Evolutionary conservation across 2,113 vertebrate species (phyloP).

Genomic region (Phrynosoma blainvillii): DNA sequence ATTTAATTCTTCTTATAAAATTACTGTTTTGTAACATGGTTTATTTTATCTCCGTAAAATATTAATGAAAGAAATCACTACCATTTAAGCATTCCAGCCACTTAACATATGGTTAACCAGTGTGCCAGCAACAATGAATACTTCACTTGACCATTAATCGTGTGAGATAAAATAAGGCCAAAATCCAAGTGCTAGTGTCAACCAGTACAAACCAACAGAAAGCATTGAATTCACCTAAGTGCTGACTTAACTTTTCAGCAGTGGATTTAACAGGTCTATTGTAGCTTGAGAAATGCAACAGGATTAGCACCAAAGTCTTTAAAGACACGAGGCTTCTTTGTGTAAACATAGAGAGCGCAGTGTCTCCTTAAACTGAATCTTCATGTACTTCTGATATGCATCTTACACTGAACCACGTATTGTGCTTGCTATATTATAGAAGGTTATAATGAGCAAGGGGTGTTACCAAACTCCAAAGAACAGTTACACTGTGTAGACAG

Average conservation of each 20-base stretch:
- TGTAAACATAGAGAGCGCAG: not conserved
- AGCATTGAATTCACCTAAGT: too few species aligned
- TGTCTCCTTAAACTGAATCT: not conserved
- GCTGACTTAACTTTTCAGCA: too few species aligned
- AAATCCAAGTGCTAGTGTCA: too few species aligned
- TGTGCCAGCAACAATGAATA: not conserved
- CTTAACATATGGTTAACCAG: not conserved
- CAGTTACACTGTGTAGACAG: not conserved
- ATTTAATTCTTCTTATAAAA: not conserved
- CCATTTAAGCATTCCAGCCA: not conserved
- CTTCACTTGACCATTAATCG: not conserved
- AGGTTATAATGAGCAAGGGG: not conserved
- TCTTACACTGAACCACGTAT: not conserved
- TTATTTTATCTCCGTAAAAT: not conserved
- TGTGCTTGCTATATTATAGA: not conserved
- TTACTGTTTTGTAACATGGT: not conserved
- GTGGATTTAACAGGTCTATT: too few species aligned
- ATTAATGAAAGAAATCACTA: not conserved
- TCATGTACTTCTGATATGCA: not conserved
- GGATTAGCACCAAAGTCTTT: not conserved
- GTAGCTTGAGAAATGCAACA: too few species aligned
- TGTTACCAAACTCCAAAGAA: not conserved
- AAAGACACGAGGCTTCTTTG: not conserved
- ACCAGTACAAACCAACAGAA: too few species aligned
- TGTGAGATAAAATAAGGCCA: too few species aligned